Base-by-base conservation (phyloP, 2,797 vertebrate species). In the Epinephelus awoara region DNA sequence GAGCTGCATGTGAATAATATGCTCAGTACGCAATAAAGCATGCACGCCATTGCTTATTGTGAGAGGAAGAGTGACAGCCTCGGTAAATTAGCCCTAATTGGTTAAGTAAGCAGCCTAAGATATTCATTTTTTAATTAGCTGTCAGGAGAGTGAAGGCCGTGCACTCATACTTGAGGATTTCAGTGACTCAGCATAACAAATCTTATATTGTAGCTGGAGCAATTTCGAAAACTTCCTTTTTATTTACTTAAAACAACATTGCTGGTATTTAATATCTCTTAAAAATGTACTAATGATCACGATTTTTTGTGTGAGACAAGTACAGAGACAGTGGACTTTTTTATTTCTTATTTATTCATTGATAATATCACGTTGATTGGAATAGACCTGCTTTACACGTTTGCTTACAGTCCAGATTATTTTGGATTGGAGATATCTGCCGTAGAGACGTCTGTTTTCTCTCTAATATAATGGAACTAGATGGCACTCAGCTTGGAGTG, bases 51-150 rank as follows among this genome's bases (percentile, higher is more conserved):
- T 17, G 17, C 0, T 58, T n/a, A 38, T 51, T 59, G 14, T 14
- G 49, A 55, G 19, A 40, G 19, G 38, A 34, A 50, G 13, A 49
- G 50, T 18, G n/a, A 57, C 34, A 6, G 29, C 17, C 29, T 72
- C 4, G 70, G 17, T 67, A 40, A 66, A 57, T 27, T 7, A 56
- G 12, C 10, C n/a, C 21, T 67, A 62, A 77, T 52, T 40, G 51
- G 51, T 71, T 52, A 51, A 68, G 57, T 51, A 56, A 67, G 42
- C 21, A 72, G 75, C 57, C 25, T 47, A 44, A 62, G 18, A 59
- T 70, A 56, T 27, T 25, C 0, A 63, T 72, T 69, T 55, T 23
- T n/a, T 3, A 67, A 6, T 18, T 14, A 23, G 64, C 23, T 70
- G 14, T 14, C 8, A 17, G 29, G 4, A 11, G 17, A 74, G 12